phyloP scores from a whole-genome alignment of 2,888 invertebrate genomes.

The Caenorhabditis drosophilae region DNA sequence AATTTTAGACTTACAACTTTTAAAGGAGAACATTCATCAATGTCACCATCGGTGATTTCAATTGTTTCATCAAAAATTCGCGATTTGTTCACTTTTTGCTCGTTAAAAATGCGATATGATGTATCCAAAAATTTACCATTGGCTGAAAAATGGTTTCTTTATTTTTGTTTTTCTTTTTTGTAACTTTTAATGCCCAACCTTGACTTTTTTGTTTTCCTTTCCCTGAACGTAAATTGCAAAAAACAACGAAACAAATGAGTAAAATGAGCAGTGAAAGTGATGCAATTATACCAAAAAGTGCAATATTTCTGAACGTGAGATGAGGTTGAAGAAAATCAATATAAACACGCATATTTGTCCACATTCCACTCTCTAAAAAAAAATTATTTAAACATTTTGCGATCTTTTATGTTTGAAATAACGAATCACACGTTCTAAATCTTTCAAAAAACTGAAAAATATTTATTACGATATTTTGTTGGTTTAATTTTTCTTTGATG shows the following conservation, averaged over 20 bases:
- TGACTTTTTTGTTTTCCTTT: constrained; percentile 27
- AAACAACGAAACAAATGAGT: constrained; percentile 44
- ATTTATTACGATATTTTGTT: no score
- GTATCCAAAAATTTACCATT: constrained; percentile 58
- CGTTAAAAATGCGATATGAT: constrained; percentile 56
- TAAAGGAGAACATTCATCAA: constrained; percentile 47
- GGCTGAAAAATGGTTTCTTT: constrained; percentile 21
- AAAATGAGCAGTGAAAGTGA: constrained; percentile 27
- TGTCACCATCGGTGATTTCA: constrained; percentile 34
- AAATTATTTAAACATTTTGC: background rate
- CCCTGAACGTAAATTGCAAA: constrained; percentile 37
- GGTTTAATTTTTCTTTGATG: no score
- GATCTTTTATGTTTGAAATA: no score
- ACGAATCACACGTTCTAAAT: no score
- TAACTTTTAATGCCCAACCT: no score
- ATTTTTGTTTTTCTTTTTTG: background rate
- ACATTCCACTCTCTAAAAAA: constrained; percentile 28
- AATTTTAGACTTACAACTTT: constrained; percentile 38
- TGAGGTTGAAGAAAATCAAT: constrained; percentile 19
- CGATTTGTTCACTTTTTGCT: constrained; percentile 55
- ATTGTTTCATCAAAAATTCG: constrained; percentile 32
- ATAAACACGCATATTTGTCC: constrained; percentile 21
- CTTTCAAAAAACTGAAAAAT: no score
- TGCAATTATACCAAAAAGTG: constrained; percentile 20
- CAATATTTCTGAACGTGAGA: constrained; percentile 33